Conservation (phyloP, 2,113 vertebrate species). For the Tetrax tetrax region DNA sequence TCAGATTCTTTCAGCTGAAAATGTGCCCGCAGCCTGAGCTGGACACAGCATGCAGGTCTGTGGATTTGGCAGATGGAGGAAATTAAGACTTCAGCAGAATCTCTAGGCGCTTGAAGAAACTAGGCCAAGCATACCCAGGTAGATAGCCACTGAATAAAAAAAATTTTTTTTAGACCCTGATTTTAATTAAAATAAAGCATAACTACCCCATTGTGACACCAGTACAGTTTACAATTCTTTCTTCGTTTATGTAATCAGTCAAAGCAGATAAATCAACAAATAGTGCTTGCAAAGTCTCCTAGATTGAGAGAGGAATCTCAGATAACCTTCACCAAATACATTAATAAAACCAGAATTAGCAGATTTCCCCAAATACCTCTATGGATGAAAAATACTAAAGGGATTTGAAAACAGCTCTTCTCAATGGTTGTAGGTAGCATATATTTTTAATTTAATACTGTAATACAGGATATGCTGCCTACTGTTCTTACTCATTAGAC, state of each 20-base stretch:
- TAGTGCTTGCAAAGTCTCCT: conserved; percentile 14
- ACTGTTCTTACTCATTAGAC: not conserved
- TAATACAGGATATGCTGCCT: not conserved
- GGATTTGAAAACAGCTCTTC: not conserved
- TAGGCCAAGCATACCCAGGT: conserved; percentile 43
- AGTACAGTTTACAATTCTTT: not conserved
- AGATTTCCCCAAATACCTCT: conserved; percentile 26
- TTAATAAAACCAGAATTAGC: conserved; percentile 33
- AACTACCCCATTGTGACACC: conserved; percentile 59
- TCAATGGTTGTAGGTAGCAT: not conserved
- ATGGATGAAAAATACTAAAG: conserved; percentile 7
- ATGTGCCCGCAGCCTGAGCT: not conserved
- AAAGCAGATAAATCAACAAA: conserved; percentile 32
- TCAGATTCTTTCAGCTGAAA: not conserved
- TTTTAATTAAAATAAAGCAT: conserved; percentile 67
- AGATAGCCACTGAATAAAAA: conserved; percentile 32
- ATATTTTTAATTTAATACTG: not conserved
- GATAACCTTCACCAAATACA: conserved; percentile 15
- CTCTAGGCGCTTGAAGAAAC: conserved; percentile 24
- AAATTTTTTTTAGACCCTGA: conserved; percentile 26
- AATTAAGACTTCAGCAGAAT: conserved; percentile 22
- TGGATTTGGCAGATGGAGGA: not conserved
- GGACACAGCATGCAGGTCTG: not conserved
- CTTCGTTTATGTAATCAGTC: conserved; percentile 50
- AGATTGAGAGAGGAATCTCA: conserved; percentile 18